Conservation (phyloP, 2,888 invertebrate species). For the Hyles lineata region DNA sequence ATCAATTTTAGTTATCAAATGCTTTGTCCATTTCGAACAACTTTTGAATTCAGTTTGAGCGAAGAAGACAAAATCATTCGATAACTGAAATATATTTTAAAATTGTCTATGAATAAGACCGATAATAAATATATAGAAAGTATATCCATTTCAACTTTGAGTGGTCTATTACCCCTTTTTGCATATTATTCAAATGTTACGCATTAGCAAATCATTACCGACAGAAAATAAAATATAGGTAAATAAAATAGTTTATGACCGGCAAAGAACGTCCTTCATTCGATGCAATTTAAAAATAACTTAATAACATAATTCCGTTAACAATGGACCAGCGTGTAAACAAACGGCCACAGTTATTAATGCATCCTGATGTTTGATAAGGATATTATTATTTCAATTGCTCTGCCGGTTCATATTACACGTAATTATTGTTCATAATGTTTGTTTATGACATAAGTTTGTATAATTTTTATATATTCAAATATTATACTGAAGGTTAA, state of each 20-base stretch:
- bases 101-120: too few relatives aligned
- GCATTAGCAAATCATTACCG: neutral
- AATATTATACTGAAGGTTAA: too few relatives aligned
- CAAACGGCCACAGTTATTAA: slow-evolving; percentile 9
- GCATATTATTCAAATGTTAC: neutral
- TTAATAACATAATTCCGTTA: neutral
- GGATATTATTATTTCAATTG: slow-evolving; percentile 10
- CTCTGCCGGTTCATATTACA: neutral
- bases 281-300: neutral
- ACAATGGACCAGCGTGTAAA: slow-evolving; percentile 13
- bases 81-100: too few relatives aligned
- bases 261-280: neutral
- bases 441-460: neutral
- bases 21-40: too few relatives aligned
- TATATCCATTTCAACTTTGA: too few relatives aligned
- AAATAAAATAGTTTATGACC: neutral
- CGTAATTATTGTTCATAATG: neutral
- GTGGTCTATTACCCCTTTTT: too few relatives aligned
- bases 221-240: neutral
- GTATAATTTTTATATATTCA: too few relatives aligned
- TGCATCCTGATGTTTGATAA: slow-evolving; percentile 14
- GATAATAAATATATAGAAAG: too few relatives aligned
- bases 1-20: too few relatives aligned
- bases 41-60: too few relatives aligned
- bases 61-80: too few relatives aligned